Evolutionary conservation across 2,797 vertebrate genomes (phyloP).

Genomic region (Crypturellus tataupa): DNA sequence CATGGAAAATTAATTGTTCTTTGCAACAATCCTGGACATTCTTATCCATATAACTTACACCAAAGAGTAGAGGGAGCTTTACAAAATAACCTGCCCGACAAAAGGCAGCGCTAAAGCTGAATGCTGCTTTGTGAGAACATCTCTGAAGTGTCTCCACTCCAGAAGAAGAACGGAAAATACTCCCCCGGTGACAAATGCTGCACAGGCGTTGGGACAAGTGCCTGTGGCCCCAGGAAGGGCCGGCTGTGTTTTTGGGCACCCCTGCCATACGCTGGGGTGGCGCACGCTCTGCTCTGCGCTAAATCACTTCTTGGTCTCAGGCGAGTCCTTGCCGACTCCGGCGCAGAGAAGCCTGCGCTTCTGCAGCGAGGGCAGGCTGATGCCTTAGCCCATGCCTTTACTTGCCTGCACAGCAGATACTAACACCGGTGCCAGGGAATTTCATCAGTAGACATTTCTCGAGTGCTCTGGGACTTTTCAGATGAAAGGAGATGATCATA

Average conservation of each 20-base stretch:
- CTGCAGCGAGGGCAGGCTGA: neutral
- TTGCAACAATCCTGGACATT: neutral
- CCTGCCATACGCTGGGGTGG: accelerated
- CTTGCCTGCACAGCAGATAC: neutral
- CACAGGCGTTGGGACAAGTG: neutral
- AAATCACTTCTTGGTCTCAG: neutral
- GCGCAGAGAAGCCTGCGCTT: neutral
- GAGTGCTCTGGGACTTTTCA: neutral
- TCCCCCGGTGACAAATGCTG: neutral
- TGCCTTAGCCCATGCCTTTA: accelerated
- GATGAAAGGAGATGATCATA: neutral
- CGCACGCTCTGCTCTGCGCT: neutral
- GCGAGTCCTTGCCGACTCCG: neutral
- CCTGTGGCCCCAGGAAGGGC: neutral
- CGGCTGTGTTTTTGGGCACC: neutral
- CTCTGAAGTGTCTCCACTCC: neutral
- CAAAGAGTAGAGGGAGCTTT: neutral
- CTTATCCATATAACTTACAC: neutral
- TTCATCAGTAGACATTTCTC: neutral
- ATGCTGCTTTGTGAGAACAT: neutral
- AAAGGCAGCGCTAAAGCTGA: neutral
- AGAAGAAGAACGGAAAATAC: neutral
- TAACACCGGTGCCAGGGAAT: neutral
- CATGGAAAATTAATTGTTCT: neutral
- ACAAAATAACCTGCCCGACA: neutral